Percentiles rank a stretch among this genome's conserved stretches.
phyloP scores from a whole-genome alignment of 2,888 invertebrate species.

The Aphidoletes aphidimyza region DNA sequence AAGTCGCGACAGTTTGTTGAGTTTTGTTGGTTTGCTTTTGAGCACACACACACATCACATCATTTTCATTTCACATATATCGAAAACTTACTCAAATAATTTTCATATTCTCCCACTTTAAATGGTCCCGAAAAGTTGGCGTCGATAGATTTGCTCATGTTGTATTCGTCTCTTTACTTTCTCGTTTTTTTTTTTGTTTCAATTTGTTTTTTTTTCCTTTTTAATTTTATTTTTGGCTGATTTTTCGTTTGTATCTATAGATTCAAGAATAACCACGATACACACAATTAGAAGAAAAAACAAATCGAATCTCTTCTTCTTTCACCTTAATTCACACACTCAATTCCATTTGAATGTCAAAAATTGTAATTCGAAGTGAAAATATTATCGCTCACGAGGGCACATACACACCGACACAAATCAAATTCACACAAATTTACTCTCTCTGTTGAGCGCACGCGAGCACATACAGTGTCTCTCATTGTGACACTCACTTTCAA shows the following conservation, averaged over 20 bases:
- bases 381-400: slow-evolving; percentile 16
- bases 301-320: not conserved
- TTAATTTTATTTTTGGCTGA: slow-evolving; percentile 41
- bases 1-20: too few species aligned
- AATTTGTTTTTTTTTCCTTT: not conserved
- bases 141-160: slow-evolving; percentile 41
- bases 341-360: slow-evolving; percentile 29
- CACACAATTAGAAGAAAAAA: not conserved
- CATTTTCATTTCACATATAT: not conserved
- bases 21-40: too few species aligned
- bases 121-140: slow-evolving; percentile 58
- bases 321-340: slow-evolving; percentile 11
- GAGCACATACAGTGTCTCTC: too few species aligned
- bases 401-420: not conserved
- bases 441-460: not conserved
- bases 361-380: not conserved
- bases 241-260: not conserved
- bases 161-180: not conserved
- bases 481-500: not conserved
- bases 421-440: not conserved
- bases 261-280: not conserved
- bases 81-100: slow-evolving; percentile 69
- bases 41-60: too few species aligned
- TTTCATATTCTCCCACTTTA: slow-evolving; percentile 68
- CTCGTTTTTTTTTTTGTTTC: slow-evolving; percentile 1